Conservation (phyloP, 2,797 vertebrate species). For the Thamnophis elegans region DNA sequence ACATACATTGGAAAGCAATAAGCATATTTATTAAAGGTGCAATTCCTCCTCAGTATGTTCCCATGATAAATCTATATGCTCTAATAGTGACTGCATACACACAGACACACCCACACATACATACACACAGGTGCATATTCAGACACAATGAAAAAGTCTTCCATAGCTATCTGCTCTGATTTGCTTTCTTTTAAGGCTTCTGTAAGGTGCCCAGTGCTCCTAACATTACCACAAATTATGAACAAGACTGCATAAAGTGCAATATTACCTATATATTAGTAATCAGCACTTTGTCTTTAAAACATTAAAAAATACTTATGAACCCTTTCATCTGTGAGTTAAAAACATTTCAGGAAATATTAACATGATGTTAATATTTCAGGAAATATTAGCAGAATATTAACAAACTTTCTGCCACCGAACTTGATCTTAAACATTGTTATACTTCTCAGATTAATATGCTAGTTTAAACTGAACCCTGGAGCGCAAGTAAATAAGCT, state of each 20-base stretch:
- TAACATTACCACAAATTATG: conserved; percentile 47
- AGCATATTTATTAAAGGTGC: conserved; percentile 66
- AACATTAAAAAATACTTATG: conserved; percentile 40
- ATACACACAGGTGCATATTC: conserved; percentile 30
- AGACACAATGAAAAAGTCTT: conserved; percentile 56
- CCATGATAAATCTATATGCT: conserved; percentile 68
- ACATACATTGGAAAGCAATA: conserved; percentile 73
- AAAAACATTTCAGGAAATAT: conserved; percentile 33
- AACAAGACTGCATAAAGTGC: conserved; percentile 56
- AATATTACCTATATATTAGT: conserved; percentile 51
- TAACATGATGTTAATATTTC: conserved; percentile 33
- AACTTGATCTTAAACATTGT: conserved; percentile 31
- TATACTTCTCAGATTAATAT: conserved; percentile 27
- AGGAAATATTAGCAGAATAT: conserved; percentile 41
- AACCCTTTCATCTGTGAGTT: conserved; percentile 41
- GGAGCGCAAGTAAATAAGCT: conserved; percentile 20
- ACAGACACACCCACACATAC: conserved; percentile 36
- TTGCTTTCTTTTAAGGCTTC: conserved; percentile 72
- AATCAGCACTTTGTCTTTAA: conserved; percentile 58
- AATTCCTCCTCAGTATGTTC: conserved; percentile 55
- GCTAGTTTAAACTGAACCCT: not conserved
- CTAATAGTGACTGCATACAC: conserved; percentile 46
- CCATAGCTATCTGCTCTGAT: conserved; percentile 52
- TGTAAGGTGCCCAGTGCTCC: conserved; percentile 66
- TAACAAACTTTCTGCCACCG: conserved; percentile 27